Evolutionary conservation across 2,797 vertebrate genomes (phyloP), one percentile per base, ranked within the genome.

Genomic region (Pangasius krempfi): DNA sequence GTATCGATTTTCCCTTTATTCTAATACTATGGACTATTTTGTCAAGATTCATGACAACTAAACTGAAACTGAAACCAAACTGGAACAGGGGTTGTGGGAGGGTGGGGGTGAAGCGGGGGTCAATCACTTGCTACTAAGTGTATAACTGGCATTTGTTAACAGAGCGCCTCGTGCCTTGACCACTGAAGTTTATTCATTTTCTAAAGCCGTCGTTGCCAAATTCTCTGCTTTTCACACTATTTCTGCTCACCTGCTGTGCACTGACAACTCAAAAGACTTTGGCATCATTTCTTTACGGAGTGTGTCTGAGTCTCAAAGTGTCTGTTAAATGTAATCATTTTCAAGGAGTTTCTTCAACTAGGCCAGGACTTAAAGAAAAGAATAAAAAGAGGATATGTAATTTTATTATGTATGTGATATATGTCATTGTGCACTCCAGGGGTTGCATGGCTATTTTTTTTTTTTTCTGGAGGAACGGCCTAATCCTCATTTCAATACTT

Each of bases 201-300:
- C 52, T 79, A 56, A 72, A 70, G 84, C 47, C 20, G 7, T 86
- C 27, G 56, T 75, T 85, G 84, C 86, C 85, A 88, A 70, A 86
- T 86, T 33, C n/a, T 87, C 64, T n/a, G 18, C 62, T 68, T 75
- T 52, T 52, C 58, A 79, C 56, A 25, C 68, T 75, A 54, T 50
- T 60, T 72, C 25, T 18, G 9, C 44, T 89, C 72, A 37, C 52
- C 85, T 73, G 62, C 90, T 85, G 89, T 82, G 79, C 68, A 20
- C n/a, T 68, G 75, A 54, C 83, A 91, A 85, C 70, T 86, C 27
- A 50, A 87, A 82, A 68, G 70, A 87, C 78, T 86, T 89, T 40
- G 56, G 56, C 76, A 86, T 89, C 27, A 62, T 75, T 56, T 85
- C 73, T 68, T 87, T 60, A 56, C 62, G 30, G 47, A 54, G 84